These are phyloP conservation scores for Drosophila nr. medialis DNA, from an alignment of 2,888 invertebrate species.

Conservation along the genomic window DNA sequence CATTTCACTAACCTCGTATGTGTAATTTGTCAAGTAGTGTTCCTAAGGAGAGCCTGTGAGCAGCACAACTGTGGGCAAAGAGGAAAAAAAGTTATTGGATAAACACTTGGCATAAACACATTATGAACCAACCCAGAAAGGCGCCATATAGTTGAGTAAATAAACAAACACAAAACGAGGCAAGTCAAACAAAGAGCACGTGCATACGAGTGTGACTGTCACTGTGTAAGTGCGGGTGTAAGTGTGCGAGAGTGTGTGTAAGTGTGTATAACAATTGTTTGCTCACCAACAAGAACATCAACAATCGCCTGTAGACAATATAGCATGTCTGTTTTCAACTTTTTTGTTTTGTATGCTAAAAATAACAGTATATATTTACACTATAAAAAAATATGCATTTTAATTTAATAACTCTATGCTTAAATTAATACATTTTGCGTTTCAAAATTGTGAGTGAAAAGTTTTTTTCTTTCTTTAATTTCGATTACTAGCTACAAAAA, in stretches of 20 bases:
- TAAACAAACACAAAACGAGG: conserved; percentile 66
- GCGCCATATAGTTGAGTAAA: conserved; percentile 55
- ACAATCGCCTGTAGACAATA: conserved; percentile 41
- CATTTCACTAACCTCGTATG: conserved; percentile 7
- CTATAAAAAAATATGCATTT: not conserved
- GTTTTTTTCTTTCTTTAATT: not conserved
- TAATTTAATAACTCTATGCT: no score
- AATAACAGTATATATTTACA: conserved; percentile 1
- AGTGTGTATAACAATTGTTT: conserved; percentile 45
- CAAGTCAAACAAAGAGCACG: conserved; percentile 61
- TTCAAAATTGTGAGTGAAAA: not conserved
- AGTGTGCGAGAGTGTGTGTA: not conserved
- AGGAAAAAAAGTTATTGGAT: conserved; percentile 51
- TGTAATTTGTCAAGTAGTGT: conserved; percentile 22
- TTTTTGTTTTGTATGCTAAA: conserved; percentile 27
- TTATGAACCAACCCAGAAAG: conserved; percentile 50
- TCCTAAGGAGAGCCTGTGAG: conserved; percentile 7
- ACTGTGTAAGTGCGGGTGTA: not conserved
- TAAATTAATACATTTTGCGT: not conserved
- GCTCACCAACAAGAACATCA: conserved; percentile 36
- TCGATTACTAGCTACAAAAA: not conserved
- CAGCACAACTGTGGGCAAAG: not conserved
- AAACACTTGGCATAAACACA: conserved; percentile 73
- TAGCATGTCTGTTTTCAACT: conserved; percentile 41
- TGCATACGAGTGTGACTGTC: conserved; percentile 7